These are phyloP conservation scores for Falco punctatus DNA, from an alignment of 2,113 vertebrate genomes.

Conservation along the genomic window DNA sequence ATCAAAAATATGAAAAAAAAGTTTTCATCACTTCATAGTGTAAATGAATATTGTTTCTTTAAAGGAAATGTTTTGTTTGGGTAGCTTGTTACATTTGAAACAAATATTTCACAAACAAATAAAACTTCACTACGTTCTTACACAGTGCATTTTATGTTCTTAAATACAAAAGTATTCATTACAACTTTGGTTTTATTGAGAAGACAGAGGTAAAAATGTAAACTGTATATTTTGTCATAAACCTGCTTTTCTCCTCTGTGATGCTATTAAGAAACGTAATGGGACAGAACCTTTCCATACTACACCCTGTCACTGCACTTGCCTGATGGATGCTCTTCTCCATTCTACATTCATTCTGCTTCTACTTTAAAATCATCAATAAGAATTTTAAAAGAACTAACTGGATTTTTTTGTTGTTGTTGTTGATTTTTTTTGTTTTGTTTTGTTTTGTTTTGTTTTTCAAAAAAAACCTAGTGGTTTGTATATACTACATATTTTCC, in stretches of 20 bases:
- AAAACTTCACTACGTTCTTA: background rate
- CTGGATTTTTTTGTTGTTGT: background rate
- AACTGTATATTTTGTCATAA: background rate
- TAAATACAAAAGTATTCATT: background rate
- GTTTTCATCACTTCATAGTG: background rate
- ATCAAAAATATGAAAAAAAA: background rate
- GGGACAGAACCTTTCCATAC: background rate
- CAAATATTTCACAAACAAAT: background rate
- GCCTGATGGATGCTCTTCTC: background rate
- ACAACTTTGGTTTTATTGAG: background rate
- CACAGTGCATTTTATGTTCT: background rate
- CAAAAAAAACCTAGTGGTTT: background rate
- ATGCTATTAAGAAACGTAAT: background rate
- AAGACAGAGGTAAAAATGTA: background rate
- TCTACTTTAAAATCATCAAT: background rate
- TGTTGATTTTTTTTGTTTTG: background rate
- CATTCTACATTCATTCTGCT: background rate
- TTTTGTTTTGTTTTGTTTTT: background rate
- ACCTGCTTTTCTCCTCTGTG: background rate
- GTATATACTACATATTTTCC: background rate
- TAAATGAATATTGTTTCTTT: background rate
- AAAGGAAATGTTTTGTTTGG: background rate
- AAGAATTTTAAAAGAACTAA: background rate
- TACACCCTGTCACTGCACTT: background rate
- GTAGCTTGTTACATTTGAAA: background rate